Evolutionary conservation across 1,140 invertebrate genomes (phyloP).

Genomic region (Leptinotarsa lineolata): DNA sequence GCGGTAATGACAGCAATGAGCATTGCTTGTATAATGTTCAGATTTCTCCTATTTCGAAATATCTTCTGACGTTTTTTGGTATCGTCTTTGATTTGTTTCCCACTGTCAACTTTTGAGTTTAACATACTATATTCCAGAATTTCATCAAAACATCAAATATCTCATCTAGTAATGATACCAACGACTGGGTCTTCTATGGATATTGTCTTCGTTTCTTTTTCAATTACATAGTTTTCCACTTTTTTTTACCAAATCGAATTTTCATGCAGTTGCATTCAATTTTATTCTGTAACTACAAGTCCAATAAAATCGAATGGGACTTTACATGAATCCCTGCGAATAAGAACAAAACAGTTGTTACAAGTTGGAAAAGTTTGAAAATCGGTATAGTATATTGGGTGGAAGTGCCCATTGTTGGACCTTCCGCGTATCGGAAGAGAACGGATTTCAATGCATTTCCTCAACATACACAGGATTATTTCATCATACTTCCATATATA

Average conservation of each 20-base stretch:
- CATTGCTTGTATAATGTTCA: too few species aligned
- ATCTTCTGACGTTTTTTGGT: too few species aligned
- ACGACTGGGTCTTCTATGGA: neutral
- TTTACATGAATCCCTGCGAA: neutral
- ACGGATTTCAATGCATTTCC: neutral
- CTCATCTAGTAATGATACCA: too few species aligned
- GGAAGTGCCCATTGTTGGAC: neutral
- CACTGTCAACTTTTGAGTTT: too few species aligned
- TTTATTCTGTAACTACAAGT: neutral
- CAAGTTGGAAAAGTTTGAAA: neutral
- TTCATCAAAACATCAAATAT: too few species aligned
- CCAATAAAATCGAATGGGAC: constrained; percentile 8
- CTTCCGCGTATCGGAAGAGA: neutral
- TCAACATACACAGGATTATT: too few species aligned
- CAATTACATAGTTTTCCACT: neutral
- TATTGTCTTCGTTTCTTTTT: neutral
- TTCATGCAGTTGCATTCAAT: constrained; percentile 5
- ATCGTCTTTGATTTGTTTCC: too few species aligned
- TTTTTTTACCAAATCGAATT: neutral
- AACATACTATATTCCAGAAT: too few species aligned
- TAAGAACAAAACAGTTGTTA: neutral
- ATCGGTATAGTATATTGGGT: neutral
- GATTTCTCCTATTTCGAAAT: too few species aligned
- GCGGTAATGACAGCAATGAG: too few species aligned
- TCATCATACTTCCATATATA: too few species aligned